Evolutionary conservation across 2,113 vertebrate species (phyloP).

Genomic region (Pitta sordida): DNA sequence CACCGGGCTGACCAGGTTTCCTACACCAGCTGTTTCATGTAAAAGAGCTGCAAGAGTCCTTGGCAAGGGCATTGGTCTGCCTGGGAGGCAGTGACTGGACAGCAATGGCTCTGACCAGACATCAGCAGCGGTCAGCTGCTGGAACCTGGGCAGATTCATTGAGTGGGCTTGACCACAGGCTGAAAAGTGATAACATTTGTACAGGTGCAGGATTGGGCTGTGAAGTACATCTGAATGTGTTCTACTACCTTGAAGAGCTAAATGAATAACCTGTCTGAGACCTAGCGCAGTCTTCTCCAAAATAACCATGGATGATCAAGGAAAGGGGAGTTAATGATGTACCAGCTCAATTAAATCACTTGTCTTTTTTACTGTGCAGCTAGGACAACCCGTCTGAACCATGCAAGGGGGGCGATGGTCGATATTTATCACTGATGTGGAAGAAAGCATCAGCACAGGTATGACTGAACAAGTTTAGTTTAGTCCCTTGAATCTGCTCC

Average conservation of each 20-base stretch:
- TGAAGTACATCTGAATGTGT: not conserved
- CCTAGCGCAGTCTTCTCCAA: not conserved
- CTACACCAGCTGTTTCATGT: not conserved
- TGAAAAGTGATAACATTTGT: not conserved
- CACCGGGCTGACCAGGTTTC: not conserved
- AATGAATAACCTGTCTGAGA: not conserved
- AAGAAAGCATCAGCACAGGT: not conserved
- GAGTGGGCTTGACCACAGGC: not conserved
- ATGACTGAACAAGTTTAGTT: not conserved
- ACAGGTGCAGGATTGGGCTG: not conserved
- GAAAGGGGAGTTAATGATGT: not conserved
- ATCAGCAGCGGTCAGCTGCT: fast-evolving
- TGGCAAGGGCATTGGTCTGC: not conserved
- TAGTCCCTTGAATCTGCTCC: not conserved
- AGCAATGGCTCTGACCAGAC: not conserved
- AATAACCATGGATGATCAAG: not conserved
- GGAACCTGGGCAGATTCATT: fast-evolving
- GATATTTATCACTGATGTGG: not conserved
- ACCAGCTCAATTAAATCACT: not conserved
- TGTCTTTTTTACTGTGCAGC: not conserved
- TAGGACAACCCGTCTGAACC: not conserved
- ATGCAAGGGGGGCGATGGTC: not conserved
- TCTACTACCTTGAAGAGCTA: not conserved
- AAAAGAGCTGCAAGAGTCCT: not conserved
- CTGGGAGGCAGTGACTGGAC: not conserved